A percentile compares a stretch with the other conserved stretches of the same genome.
Conservation (phyloP, 2,113 vertebrate species). For the Tachysurus vachellii region DNA sequence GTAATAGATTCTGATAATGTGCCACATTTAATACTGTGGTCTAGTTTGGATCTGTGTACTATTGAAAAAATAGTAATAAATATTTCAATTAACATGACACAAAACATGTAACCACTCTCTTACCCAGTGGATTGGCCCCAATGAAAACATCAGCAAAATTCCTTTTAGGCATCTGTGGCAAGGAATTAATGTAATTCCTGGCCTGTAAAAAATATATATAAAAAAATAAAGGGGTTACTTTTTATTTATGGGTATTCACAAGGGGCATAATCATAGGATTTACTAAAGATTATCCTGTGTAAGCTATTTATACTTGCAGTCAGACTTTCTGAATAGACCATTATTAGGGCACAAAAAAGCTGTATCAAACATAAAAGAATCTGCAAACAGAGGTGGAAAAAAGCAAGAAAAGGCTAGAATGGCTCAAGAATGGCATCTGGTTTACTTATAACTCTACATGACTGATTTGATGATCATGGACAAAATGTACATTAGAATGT, state of each 20-base stretch:
- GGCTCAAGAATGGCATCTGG: neutral
- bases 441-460: neutral
- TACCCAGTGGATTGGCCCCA: conserved; percentile 95
- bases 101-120: too few relatives aligned
- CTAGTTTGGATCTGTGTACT: neutral
- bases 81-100: neutral
- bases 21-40: neutral
- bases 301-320: neutral
- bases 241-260: neutral
- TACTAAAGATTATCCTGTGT: neutral
- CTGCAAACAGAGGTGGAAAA: conserved; percentile 1
- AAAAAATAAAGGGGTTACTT: conserved; percentile 42
- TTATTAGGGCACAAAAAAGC: neutral
- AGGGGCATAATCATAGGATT: neutral
- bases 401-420: conserved; percentile 5
- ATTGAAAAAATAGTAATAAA: neutral
- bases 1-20: neutral
- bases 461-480: neutral
- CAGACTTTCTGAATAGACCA: neutral
- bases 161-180: conserved; percentile 95
- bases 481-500: neutral
- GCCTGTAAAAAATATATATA: conserved; percentile 72
- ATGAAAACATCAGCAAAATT: conserved; percentile 97
- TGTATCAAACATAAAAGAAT: neutral
- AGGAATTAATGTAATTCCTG: conserved; percentile 94